Base-by-base conservation (phyloP, 2,113 vertebrate species). In the Malurus cyaneus region DNA sequence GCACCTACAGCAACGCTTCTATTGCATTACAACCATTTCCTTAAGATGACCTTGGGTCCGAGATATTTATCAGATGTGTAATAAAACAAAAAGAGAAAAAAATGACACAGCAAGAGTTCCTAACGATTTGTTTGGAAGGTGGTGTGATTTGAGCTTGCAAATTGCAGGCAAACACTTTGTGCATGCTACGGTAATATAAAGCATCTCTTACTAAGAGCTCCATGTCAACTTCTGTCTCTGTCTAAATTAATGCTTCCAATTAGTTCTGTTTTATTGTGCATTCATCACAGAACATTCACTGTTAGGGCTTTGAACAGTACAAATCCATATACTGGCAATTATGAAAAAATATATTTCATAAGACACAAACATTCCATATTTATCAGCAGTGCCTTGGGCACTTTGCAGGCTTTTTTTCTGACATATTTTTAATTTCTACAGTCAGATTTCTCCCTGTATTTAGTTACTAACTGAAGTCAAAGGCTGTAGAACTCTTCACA, bases 241-340 rank as follows among this genome's bases (percentile, higher is more conserved):
- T 28, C 66, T 80, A 93, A 93, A 95, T 96, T 92, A 96, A 94
- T 96, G 76, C 73, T 92, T 80, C 87, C 89, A 95, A 88, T 95
- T 94, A 95, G 80, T 74, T 72, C 79, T 88, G 64, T 80, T 93
- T 90, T 88, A 96, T 64, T 86, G 64, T 2, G 3, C 71, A 96
- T 95, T 82, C 72, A 88, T 95, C 94, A 96, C 56, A 73, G 67
- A 34, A 86, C 70, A 64, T 62, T 56, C 88, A 82, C 36, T 59
- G 64, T 56, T 86, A 74, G 28, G 47, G 67, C 64, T 94, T 44
- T 90, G 67, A 91, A 86, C 79, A 90, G 81, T 78, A 80, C 81
- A 94, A 93, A 95, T 92, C 91, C 79, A 88, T 92, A 92, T 12
- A 82, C 34, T 66, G n/a, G 76, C 92, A 92, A 93, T 88, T 89